phyloP scores from a whole-genome alignment of 2,113 vertebrate genomes.

The Centrocercus urophasianus region DNA sequence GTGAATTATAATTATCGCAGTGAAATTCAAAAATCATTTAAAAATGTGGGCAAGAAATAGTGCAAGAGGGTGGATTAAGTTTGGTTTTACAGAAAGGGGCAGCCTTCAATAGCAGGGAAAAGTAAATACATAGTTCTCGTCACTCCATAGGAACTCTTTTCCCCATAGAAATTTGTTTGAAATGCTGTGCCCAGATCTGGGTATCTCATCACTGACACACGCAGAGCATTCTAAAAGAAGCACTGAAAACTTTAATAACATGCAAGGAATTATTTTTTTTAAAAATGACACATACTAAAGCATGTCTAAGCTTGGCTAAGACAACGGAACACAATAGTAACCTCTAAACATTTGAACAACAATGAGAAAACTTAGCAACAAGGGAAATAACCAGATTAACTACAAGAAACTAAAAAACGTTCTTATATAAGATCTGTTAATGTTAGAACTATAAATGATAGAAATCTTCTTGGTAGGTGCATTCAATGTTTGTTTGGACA shows the following conservation, averaged over 20 bases:
- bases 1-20: not conserved
- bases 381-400: not conserved
- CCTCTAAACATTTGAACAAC: slow-evolving; percentile 28
- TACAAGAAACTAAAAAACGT: not conserved
- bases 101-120: not conserved
- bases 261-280: not conserved
- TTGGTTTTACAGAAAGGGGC: not conserved
- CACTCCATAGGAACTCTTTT: not conserved
- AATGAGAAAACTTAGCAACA: slow-evolving; percentile 32
- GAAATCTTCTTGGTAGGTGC: not conserved
- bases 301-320: not conserved
- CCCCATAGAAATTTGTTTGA: not conserved
- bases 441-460: not conserved
- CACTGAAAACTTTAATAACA: not conserved
- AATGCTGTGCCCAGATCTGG: not conserved
- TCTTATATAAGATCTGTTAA: not conserved
- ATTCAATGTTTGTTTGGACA: not conserved
- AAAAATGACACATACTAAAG: not conserved
- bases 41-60: not conserved
- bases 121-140: not conserved
- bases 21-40: not conserved
- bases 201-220: not conserved
- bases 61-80: not conserved
- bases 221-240: not conserved
- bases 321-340: slow-evolving; percentile 18